Base-by-base conservation (phyloP, 2,888 invertebrate genomes). In the Caenorhabditis sinica region DNA sequence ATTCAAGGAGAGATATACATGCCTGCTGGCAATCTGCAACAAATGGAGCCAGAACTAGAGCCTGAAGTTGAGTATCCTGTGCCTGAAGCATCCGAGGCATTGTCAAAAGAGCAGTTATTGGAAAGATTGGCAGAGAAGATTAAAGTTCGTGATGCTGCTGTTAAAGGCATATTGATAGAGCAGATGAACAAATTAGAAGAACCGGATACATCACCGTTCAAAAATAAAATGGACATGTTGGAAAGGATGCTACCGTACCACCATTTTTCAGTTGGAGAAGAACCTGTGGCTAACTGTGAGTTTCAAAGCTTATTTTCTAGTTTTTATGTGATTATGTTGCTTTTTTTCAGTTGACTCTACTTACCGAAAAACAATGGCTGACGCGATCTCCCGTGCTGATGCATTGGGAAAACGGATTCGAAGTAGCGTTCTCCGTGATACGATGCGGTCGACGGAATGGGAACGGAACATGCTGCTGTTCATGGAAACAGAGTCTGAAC, bases 401-500 rank as follows among this genome's bases (percentile, higher is more conserved):
- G 20, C 9, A 1, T 5, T 88, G 53, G 68, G 77, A 9, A 66
- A 66, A 8, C 23, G 63, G 33, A 36, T 86, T 9, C 75, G 80
- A 15, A 79, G 75, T 33, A 71, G 76, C 20, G 20, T 85, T 13
- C 83, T 85, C 11, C 58, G 80, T 3, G 85, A 85, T 5, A 53
- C 87, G 17, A 72, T 74, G 86, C 30, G 58, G 1, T 45, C 56
- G 2, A 66, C 69, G 3, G 58, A 63, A 49, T 74, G 79, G 58
- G 88, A 88, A 51, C 43, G 75, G 13, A 88, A 85, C 33, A 77
- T 88, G 68, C 45, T 87, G 13, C 63, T 82, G 23, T 85, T 58
- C 43, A 74, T 88, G 25, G 88, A 88, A 20, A 75, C 74, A 3
- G 88, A 88, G 60, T 77, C 82, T 11, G 87, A 87, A 53, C 72